A percentile compares a stretch with the other conserved stretches of the same genome.
Conservation (phyloP, 2,797 vertebrate genomes). For the Parauchenoglanis ngamensis region DNA sequence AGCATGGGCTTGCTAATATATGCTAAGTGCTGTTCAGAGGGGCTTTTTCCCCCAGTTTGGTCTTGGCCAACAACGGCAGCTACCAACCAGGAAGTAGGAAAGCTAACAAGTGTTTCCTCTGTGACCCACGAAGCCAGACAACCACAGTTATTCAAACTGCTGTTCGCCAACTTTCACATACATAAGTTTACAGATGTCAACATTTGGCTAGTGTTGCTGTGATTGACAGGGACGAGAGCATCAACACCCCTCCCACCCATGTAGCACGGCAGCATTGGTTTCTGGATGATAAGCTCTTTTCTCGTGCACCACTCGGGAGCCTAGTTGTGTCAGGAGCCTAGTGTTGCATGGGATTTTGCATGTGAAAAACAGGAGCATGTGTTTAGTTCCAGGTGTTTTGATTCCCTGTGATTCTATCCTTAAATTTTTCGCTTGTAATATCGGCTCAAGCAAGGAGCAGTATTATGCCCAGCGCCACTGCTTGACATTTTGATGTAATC, state of each 20-base stretch:
- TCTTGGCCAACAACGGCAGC: background rate
- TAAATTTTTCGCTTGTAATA: background rate
- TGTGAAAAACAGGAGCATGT: background rate
- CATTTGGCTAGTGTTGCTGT: background rate
- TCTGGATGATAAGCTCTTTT: background rate
- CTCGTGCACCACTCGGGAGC: background rate
- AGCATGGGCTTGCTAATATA: background rate
- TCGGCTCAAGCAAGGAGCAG: background rate
- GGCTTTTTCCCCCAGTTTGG: background rate
- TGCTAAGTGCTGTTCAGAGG: too few relatives aligned
- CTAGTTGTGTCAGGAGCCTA: background rate
- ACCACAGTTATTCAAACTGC: background rate
- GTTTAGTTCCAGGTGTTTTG: background rate
- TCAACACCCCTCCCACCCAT: too few relatives aligned
- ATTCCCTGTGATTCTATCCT: background rate
- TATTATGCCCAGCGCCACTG: background rate
- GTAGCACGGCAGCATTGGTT: background rate
- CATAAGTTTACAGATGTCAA: background rate
- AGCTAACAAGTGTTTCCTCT: background rate
- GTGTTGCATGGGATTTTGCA: background rate
- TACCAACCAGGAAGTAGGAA: background rate
- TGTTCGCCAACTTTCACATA: background rate
- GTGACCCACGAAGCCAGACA: background rate
- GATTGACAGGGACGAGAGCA: background rate
- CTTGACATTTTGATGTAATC: background rate